These are phyloP conservation scores for Alviniconcha strummeri DNA, from an alignment of 2,888 invertebrate species.

Conservation along the genomic window DNA sequence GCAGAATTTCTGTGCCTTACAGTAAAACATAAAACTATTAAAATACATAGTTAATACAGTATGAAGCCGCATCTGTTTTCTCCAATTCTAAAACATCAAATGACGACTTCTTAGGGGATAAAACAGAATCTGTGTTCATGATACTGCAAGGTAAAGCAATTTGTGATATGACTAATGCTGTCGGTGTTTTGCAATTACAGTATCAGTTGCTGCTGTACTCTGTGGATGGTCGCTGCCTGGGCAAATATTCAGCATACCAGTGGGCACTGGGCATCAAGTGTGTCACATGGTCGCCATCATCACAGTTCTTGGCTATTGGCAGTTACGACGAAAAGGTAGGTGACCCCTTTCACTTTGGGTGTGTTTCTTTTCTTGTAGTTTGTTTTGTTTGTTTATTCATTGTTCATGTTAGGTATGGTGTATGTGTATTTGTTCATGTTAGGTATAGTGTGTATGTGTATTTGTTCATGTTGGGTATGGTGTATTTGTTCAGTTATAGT, in stretches of 20 bases:
- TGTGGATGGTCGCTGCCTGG: slow-evolving; percentile 72
- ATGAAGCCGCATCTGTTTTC: no score
- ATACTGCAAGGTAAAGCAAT: no score
- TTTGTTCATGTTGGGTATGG: not conserved
- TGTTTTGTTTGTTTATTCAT: not conserved
- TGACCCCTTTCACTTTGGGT: not conserved
- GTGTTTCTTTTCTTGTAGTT: not conserved
- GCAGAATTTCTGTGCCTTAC: no score
- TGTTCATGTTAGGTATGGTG: not conserved
- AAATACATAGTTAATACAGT: no score
- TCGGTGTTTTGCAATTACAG: slow-evolving; percentile 45
- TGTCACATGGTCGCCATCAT: slow-evolving; percentile 72
- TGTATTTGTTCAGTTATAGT: not conserved
- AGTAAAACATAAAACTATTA: no score
- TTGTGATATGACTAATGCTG: no score
- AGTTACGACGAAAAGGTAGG: slow-evolving; percentile 73
- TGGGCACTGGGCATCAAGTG: slow-evolving; percentile 72
- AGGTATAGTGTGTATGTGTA: not conserved
- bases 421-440: not conserved
- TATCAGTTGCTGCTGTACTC: slow-evolving; percentile 73
- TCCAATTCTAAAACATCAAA: no score
- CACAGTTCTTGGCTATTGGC: slow-evolving; percentile 74
- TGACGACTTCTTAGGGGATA: no score
- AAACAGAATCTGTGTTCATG: no score
- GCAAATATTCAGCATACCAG: slow-evolving; percentile 70